phyloP scores from a whole-genome alignment of 2,113 vertebrate genomes.

The Chaetura pelagica region DNA sequence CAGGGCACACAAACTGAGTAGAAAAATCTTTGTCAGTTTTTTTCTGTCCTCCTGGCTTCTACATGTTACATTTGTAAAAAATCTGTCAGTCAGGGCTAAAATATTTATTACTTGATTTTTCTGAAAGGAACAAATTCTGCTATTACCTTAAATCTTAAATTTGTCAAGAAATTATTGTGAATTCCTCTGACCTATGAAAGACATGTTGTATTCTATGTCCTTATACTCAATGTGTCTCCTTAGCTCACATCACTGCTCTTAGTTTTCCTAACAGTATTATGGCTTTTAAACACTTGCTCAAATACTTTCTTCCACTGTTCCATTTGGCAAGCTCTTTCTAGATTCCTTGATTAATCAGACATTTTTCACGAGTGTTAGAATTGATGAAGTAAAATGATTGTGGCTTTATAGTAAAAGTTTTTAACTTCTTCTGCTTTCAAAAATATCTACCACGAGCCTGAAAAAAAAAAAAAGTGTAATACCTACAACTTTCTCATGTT shows the following conservation, averaged over 20 bases:
- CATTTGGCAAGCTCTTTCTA: conserved; percentile 17
- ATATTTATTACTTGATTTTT: conserved; percentile 19
- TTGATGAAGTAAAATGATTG: conserved; percentile 16
- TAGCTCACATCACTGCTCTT: conserved; percentile 2
- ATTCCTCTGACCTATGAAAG: background rate
- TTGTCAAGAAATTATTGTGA: background rate
- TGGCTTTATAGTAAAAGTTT: background rate
- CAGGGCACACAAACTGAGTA: background rate
- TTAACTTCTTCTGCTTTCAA: background rate
- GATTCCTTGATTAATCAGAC: conserved; percentile 23
- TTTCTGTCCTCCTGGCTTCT: background rate
- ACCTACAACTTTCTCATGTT: background rate
- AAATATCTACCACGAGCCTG: background rate
- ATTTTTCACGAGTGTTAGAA: conserved; percentile 35
- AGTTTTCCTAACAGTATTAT: background rate
- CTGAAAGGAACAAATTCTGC: background rate
- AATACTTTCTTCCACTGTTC: background rate
- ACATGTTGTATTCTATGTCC: background rate
- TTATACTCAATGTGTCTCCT: background rate
- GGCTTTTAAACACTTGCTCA: background rate
- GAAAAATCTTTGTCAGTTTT: background rate
- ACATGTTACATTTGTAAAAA: background rate
- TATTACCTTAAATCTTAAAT: conserved; percentile 22
- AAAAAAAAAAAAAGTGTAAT: too few relatives aligned
- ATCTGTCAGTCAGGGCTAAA: background rate